These are phyloP conservation scores for Sceliomorpha sp. DNA, from an alignment of 2,888 invertebrate genomes.

Conservation along the genomic window DNA sequence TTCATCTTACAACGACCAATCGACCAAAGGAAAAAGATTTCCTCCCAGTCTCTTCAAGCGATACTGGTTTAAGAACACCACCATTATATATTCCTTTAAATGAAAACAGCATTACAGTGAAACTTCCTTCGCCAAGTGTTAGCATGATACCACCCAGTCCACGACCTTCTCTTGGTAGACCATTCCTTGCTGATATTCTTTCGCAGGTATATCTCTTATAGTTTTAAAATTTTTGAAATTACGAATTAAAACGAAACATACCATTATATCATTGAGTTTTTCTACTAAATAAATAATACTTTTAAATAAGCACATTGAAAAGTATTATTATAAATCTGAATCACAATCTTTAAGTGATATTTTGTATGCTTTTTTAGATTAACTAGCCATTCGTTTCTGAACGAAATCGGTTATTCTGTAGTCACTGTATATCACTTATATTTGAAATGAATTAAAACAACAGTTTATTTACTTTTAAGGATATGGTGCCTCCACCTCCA, in stretches of 20 bases:
- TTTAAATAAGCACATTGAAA: no score
- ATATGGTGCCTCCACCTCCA: slow-evolving; percentile 75
- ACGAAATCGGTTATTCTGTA: no score
- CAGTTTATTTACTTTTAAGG: slow-evolving; percentile 62
- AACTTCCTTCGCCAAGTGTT: slow-evolving; percentile 65
- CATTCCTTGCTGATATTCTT: slow-evolving; percentile 73
- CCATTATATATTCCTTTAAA: slow-evolving; percentile 74
- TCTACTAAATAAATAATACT: no score
- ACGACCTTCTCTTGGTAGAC: slow-evolving; percentile 68
- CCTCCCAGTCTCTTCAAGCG: slow-evolving; percentile 48
- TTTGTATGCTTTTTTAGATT: no score
- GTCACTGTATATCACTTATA: no score
- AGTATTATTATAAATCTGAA: no score
- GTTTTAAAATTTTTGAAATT: slow-evolving; percentile 2
- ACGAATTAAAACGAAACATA: no score
- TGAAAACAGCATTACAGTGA: slow-evolving; percentile 62
- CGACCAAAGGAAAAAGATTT: slow-evolving; percentile 62
- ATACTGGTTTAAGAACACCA: slow-evolving; percentile 70
- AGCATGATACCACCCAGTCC: slow-evolving; percentile 71
- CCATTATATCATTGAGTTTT: no score
- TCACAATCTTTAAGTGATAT: no score
- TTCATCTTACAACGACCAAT: slow-evolving; percentile 69
- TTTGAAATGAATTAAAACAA: not conserved
- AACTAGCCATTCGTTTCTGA: no score
- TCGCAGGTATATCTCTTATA: slow-evolving; percentile 68